phyloP scores from a whole-genome alignment of 2,888 invertebrate species.

The Sarcophaga rosellei region DNA sequence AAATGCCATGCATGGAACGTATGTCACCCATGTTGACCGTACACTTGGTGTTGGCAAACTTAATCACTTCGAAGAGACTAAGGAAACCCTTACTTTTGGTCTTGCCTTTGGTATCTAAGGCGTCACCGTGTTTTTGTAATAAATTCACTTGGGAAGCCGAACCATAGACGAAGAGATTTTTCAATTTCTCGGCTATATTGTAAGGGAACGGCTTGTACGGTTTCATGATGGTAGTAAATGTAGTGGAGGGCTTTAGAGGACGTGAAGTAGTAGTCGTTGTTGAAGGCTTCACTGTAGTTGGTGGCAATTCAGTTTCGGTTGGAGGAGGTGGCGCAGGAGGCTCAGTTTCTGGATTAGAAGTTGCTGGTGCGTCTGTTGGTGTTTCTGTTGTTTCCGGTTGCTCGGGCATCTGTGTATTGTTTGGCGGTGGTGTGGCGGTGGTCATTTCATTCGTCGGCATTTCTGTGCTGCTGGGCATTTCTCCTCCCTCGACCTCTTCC shows the following conservation, averaged over 20 bases:
- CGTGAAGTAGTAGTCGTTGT: constrained; percentile 36
- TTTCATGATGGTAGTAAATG: constrained; percentile 75
- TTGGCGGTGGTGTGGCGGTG: neutral
- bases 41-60: constrained; percentile 86
- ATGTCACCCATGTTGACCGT: constrained; percentile 78
- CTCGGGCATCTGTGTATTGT: constrained; percentile 56
- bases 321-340: neutral
- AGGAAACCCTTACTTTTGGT: constrained; percentile 82
- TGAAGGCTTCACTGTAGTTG: constrained; percentile 25
- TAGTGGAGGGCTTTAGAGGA: constrained; percentile 63
- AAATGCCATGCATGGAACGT: constrained; percentile 86
- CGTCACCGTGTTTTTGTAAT: constrained; percentile 72
- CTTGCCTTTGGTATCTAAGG: constrained; percentile 63
- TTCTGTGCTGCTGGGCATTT: constrained; percentile 18
- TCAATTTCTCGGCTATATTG: constrained; percentile 73
- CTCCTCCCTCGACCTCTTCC: neutral
- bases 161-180: constrained; percentile 75
- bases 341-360: constrained; percentile 48
- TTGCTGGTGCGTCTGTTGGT: too few species aligned
- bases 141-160: constrained; percentile 76
- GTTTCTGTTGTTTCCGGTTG: neutral
- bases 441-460: neutral
- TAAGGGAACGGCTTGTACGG: constrained; percentile 68
- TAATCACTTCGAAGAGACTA: constrained; percentile 87
- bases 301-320: constrained; percentile 35